These are phyloP conservation scores for Myopa tessellatipennis DNA, from an alignment of 2,888 invertebrate genomes.

Conservation along the genomic window DNA sequence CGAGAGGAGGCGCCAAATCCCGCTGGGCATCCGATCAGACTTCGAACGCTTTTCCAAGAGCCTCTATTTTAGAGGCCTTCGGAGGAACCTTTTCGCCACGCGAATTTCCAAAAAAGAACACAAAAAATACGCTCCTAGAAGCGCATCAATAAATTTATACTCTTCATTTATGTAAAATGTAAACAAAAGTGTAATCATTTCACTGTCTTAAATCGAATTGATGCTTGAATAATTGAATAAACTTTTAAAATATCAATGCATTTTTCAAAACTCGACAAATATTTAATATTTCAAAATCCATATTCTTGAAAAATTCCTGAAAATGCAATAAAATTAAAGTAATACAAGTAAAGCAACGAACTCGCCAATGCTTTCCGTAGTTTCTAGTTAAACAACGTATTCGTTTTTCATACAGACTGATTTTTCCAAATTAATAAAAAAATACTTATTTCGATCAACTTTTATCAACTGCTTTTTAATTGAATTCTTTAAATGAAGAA, in stretches of 20 bases:
- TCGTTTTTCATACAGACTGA: not conserved
- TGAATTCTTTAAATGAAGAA: not conserved
- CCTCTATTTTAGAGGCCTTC: no score
- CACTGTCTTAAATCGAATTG: not conserved
- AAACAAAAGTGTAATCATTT: no score
- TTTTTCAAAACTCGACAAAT: no score
- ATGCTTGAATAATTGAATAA: not conserved
- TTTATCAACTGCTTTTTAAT: no score
- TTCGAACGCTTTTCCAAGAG: no score
- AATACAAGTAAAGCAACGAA: no score
- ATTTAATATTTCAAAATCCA: no score
- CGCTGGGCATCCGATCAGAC: conserved; percentile 39
- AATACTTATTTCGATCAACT: not conserved
- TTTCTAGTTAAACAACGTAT: no score
- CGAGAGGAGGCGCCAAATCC: conserved; percentile 48
- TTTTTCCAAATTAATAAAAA: not conserved
- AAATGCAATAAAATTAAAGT: not conserved
- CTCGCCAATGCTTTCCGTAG: no score
- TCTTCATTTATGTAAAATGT: not conserved
- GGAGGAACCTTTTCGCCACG: no score
- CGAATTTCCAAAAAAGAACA: no score
- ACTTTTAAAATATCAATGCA: no score
- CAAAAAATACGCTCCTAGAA: not conserved
- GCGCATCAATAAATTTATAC: not conserved
- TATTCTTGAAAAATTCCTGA: not conserved